phyloP scores from a whole-genome alignment of 2,113 vertebrate species.

The Zosterops borbonicus region DNA sequence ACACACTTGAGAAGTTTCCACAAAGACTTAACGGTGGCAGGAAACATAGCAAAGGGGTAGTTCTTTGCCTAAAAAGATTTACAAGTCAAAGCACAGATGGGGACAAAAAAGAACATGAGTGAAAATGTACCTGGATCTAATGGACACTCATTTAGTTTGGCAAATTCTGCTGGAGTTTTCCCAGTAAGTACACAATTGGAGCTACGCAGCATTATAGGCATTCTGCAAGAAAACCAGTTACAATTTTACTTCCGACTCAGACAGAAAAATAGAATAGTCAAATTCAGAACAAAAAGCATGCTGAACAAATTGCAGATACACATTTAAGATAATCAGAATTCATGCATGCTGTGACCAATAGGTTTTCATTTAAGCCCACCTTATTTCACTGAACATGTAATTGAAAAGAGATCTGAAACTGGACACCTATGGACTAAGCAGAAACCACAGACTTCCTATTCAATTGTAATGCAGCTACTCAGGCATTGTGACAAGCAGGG shows the following conservation, averaged over 20 bases:
- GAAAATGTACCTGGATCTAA: slow-evolving; percentile 88
- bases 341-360: not conserved
- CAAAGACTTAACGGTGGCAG: not conserved
- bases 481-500: not conserved
- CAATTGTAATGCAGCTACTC: not conserved
- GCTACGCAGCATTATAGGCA: slow-evolving; percentile 98
- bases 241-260: not conserved
- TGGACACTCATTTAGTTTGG: slow-evolving; percentile 95
- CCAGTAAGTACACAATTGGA: slow-evolving; percentile 96
- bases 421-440: not conserved
- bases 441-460: not conserved
- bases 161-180: slow-evolving; percentile 93
- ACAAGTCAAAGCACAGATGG: not conserved
- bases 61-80: not conserved
- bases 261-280: not conserved
- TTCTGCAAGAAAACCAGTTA: slow-evolving; percentile 74
- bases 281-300: not conserved
- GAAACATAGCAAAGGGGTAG: not conserved
- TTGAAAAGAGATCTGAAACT: not conserved
- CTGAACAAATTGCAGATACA: not conserved
- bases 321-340: not conserved
- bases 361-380: not conserved
- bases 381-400: not conserved
- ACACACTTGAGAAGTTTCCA: not conserved
- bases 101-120: not conserved